phyloP scores from a whole-genome alignment of 1,140 invertebrate species.

The Lerema accius region DNA sequence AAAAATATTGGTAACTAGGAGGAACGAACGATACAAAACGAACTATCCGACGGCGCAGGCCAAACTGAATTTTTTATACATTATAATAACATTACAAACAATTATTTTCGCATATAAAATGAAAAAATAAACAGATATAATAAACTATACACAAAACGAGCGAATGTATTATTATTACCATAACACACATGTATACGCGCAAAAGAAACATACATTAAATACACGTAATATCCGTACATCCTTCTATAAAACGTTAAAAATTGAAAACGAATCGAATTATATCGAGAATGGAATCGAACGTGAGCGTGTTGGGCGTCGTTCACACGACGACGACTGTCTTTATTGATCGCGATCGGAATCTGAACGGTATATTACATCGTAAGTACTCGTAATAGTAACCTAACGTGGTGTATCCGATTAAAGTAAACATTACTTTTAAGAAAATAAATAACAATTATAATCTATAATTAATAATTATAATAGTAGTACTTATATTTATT shows the following conservation, averaged over 20 bases:
- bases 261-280: constrained; percentile 33
- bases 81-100: constrained; percentile 45
- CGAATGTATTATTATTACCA: constrained; percentile 41
- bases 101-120: constrained; percentile 51
- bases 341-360: constrained; percentile 1
- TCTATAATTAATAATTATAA: constrained; percentile 56
- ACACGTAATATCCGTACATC: constrained; percentile 43
- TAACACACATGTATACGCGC: constrained; percentile 44
- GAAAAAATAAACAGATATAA: constrained; percentile 45
- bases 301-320: constrained; percentile 6
- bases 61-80: constrained; percentile 15
- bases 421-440: constrained; percentile 63
- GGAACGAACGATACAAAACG: constrained; percentile 33
- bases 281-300: constrained; percentile 21
- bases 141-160: constrained; percentile 59
- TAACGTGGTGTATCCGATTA: constrained; percentile 44
- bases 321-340: background rate
- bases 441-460: constrained; percentile 58
- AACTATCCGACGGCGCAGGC: constrained; percentile 4
- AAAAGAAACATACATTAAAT: constrained; percentile 41
- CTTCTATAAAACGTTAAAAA: constrained; percentile 37
- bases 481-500: constrained; percentile 49
- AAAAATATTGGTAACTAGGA: constrained; percentile 46
- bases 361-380: constrained; percentile 13
- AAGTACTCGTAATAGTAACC: constrained; percentile 61